These are phyloP conservation scores for Coelopa pilipes DNA, from an alignment of 2,888 invertebrate genomes.

Conservation along the genomic window DNA sequence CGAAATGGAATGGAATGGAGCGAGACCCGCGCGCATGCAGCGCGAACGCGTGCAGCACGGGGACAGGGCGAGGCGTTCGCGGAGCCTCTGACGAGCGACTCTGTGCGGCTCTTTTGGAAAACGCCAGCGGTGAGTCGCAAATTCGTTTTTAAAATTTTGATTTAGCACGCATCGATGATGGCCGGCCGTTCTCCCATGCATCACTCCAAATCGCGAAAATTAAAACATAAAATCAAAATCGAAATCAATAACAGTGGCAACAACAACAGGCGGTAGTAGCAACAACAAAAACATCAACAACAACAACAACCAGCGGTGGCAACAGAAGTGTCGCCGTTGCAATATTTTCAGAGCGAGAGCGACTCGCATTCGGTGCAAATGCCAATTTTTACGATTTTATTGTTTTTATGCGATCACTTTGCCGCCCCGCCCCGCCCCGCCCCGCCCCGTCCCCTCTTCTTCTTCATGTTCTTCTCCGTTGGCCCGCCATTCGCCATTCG, in stretches of 20 bases:
- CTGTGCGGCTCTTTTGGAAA: background rate
- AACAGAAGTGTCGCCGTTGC: constrained; percentile 18
- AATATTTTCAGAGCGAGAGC: constrained; percentile 4
- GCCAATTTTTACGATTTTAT: constrained; percentile 35
- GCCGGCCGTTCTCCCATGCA: too few species aligned
- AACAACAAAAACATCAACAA: constrained; percentile 19
- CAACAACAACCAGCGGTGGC: background rate
- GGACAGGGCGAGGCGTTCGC: too few species aligned
- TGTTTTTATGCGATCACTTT: constrained; percentile 28
- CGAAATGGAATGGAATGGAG: too few species aligned
- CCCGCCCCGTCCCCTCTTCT: background rate
- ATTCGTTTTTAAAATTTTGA: constrained; percentile 36
- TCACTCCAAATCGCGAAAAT: constrained; percentile 17
- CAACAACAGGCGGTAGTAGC: constrained; percentile 4
- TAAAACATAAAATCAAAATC: constrained; percentile 28
- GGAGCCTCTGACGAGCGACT: too few species aligned
- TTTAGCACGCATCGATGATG: background rate
- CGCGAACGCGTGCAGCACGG: background rate
- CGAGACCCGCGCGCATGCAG: too few species aligned
- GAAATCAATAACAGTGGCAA: constrained; percentile 3
- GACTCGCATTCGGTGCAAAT: constrained; percentile 33
- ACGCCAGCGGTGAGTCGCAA: constrained; percentile 31
- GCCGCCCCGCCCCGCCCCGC: background rate
- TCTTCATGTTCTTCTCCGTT: background rate
- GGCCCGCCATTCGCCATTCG: background rate